Base-by-base conservation (phyloP, 2,888 invertebrate genomes). In the Ophion ellenae region DNA sequence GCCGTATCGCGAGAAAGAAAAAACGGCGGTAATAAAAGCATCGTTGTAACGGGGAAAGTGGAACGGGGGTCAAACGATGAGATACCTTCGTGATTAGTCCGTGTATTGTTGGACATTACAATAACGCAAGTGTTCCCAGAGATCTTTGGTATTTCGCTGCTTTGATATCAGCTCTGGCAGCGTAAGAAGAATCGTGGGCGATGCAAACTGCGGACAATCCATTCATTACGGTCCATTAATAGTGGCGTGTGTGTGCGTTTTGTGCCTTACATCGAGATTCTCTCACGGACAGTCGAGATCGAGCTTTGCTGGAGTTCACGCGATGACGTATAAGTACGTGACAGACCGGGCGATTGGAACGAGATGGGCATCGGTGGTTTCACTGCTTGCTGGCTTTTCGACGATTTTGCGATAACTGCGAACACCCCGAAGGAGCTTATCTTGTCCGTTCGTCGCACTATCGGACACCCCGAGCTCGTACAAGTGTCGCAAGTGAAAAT, bases 161-260 rank as follows among this genome's bases (percentile, higher is more conserved):
- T 69, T 9, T 10, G 59, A 79, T 32, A 70, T 63, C 63, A 61
- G 20, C 24, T n/a, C 47, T 36, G 7, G 14, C 32, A 36, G 64
- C 69, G 75, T 83, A 85, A 86, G 86, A 85, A 86, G 84, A 81
- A 88, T 87, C 88, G 90, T 91, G 89, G 90, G 90, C 90, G 91
- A 36, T 61, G 78, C 47, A 70, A 91, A 90, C 90, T 91, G 91
- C 83, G 89, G 90, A 90, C 90, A 89, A 89, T 89, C 87, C 90
- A 92, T 92, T 91, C 90, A 91, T 92, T 91, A 91, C 87, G 79
- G 82, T 86, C 85, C 88, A 81, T 89, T 90, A 87, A 86, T 84
- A 57, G 28, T 85, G 45, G 11, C 66, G 75, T 76, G 66, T 59
- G 32, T 82, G 77, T 32, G 71, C 53, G 24, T 40, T 63, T 57